Base-by-base conservation (phyloP, 2,797 vertebrate species). In the Malurus splendens region DNA sequence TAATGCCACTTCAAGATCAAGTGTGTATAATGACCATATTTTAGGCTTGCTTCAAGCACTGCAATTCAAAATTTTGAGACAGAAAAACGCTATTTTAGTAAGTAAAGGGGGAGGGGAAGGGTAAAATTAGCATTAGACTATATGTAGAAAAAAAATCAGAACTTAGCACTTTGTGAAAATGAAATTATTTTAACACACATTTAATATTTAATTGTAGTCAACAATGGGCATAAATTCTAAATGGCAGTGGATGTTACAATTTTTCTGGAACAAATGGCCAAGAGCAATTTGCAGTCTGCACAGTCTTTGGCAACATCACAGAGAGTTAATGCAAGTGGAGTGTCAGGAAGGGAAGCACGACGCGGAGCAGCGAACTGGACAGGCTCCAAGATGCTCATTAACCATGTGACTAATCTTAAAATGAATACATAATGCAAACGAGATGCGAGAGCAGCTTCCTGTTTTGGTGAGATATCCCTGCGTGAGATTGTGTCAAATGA, bases 361-460 rank as follows among this genome's bases (percentile, higher is more conserved):
- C 88, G 64, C 14, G 81, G 60, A 71, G 42, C 62, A 90, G 84
- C 80, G 94, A 93, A 93, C 87, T 96, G 95, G 95, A 95, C 86
- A 84, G n/a, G 67, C 57, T 96, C 96, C 95, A 96, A 94, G 82
- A 86, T 90, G 68, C 68, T 96, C 94, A 93, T 95, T 95, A 96
- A 83, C 86, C 93, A 96, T n/a, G 89, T 96, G 93, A 95, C 91
- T 95, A 92, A 95, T 96, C 94, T 96, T 92, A 92, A 94, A 96
- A 95, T 95, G 94, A 96, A 96, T 95, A 36, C 83, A 93, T 91
- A 93, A 96, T 96, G 92, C 78, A 96, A 96, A 96, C 42, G 32
- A 95, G 91, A 95, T 88, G 85, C 6, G 20, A 95, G 95, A 95
- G 61, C 87, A 78, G 30, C 87, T 95, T 95, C 90, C 95, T 96